Conservation (phyloP, 1,140 invertebrate species). For the Leptopilina boulardi region DNA sequence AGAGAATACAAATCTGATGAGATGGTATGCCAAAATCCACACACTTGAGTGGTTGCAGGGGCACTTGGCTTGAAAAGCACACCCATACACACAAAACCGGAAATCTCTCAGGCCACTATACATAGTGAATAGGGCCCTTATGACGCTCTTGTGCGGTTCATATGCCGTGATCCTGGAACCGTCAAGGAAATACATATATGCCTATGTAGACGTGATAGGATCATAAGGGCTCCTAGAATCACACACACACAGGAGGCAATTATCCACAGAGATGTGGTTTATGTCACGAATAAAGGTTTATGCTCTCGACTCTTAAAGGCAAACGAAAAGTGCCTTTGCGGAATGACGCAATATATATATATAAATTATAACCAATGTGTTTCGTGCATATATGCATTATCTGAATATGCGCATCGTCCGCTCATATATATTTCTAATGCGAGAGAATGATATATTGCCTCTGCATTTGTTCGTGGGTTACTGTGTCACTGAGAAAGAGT, state of each 20-base stretch:
- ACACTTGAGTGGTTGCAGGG: neutral
- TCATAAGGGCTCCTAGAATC: conserved; percentile 1
- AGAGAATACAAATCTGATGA: conserved; percentile 4
- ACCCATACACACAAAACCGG: neutral
- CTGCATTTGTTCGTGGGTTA: conserved; percentile 20
- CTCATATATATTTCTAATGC: conserved; percentile 32
- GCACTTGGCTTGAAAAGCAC: conserved; percentile 16
- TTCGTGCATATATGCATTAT: conserved; percentile 1
- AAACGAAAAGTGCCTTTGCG: conserved; percentile 14
- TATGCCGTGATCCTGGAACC: neutral
- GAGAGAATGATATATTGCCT: conserved; percentile 20
- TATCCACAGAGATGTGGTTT: conserved; percentile 1
- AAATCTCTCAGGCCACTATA: neutral
- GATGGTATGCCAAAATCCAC: neutral
- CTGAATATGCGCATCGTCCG: conserved; percentile 20
- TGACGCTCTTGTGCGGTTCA: neutral
- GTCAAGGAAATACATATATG: conserved; percentile 1
- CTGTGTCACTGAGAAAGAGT: conserved; percentile 17
- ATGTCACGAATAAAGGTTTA: conserved; percentile 33
- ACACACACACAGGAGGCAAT: conserved; percentile 9
- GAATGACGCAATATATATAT: neutral
- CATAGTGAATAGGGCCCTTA: neutral
- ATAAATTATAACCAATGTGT: neutral
- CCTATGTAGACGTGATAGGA: conserved; percentile 11
- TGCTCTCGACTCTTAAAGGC: neutral